These are phyloP conservation scores for Drosophila histrio DNA, from an alignment of 2,888 invertebrate genomes.

Conservation along the genomic window DNA sequence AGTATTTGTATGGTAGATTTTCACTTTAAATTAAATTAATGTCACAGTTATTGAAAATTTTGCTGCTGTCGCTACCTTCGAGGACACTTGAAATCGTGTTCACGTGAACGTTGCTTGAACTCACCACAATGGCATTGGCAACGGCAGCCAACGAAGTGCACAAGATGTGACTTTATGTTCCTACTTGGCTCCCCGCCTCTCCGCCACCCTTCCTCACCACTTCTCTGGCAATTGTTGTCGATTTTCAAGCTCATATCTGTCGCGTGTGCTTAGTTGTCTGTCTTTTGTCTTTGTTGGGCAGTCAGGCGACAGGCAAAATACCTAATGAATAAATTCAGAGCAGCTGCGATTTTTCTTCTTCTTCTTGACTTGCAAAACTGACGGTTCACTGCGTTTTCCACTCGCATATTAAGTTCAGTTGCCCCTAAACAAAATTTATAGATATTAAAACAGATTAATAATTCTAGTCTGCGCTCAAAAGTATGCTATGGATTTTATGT, in stretches of 20 bases:
- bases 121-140: conserved; percentile 20
- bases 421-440: not conserved
- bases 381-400: conserved; percentile 6
- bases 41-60: not conserved
- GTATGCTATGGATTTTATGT: not conserved
- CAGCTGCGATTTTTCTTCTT: conserved; percentile 3
- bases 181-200: not conserved
- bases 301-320: not conserved
- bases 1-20: not conserved
- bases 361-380: not conserved
- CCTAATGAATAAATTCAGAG: conserved; percentile 14
- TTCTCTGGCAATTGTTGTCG: conserved; percentile 1
- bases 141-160: conserved; percentile 31
- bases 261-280: conserved; percentile 12
- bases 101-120: conserved; percentile 13
- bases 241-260: conserved; percentile 20
- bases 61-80: not conserved
- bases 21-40: conserved; percentile 36
- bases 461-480: not conserved
- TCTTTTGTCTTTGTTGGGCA: conserved; percentile 6
- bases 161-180: conserved; percentile 14
- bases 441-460: not conserved
- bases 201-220: not conserved
- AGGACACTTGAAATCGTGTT: conserved; percentile 8
- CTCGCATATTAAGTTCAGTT: conserved; percentile 1